Conservation (phyloP, 2,113 vertebrate genomes). For the Caranx ignobilis region DNA sequence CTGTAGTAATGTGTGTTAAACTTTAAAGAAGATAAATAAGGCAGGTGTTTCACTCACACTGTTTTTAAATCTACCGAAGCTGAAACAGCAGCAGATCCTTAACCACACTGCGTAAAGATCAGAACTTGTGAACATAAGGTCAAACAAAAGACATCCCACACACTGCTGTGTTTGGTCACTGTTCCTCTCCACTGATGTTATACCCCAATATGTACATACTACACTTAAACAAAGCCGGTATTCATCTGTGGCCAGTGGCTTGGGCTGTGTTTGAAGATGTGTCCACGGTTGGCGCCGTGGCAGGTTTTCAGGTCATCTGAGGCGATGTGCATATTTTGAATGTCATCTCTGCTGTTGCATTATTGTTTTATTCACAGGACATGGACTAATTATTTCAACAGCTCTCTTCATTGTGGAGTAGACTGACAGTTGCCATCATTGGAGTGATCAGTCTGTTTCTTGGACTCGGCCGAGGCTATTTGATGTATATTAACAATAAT, state of each 20-base stretch:
- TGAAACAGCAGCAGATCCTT: neutral
- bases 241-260: constrained; percentile 31
- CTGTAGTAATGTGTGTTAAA: neutral
- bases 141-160: constrained; percentile 27
- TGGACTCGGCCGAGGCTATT: constrained; percentile 75
- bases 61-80: neutral
- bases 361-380: constrained; percentile 82
- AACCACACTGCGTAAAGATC: neutral
- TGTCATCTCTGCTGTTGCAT: constrained; percentile 78
- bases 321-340: constrained; percentile 80
- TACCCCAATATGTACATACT: constrained; percentile 39
- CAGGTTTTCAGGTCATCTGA: constrained; percentile 79
- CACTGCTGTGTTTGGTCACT: constrained; percentile 16
- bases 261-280: constrained; percentile 35
- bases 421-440: constrained; percentile 87
- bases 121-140: constrained; percentile 10
- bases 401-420: constrained; percentile 73
- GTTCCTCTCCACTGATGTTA: constrained; percentile 33
- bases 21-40: neutral
- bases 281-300: constrained; percentile 25
- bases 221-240: constrained; percentile 62
- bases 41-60: neutral
- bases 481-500: constrained; percentile 91
- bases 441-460: constrained; percentile 85
- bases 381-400: constrained; percentile 86